Evolutionary conservation across 2,797 vertebrate genomes (phyloP), one percentile per base, ranked within the genome.

Genomic region (Anomalospiza imberbis): DNA sequence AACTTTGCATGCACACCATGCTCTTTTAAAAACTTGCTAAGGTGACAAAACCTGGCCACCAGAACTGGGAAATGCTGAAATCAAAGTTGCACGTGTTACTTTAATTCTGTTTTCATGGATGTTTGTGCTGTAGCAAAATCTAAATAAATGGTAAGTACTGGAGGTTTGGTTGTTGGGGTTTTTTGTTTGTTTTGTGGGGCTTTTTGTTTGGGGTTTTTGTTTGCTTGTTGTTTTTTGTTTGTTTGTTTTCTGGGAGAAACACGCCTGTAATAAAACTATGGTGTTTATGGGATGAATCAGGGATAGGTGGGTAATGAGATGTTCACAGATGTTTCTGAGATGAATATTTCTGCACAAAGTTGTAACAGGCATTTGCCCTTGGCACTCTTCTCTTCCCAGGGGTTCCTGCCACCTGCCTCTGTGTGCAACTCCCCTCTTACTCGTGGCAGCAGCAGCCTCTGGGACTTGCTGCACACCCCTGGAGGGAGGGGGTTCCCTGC

Each of bases 1-100:
- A 85, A 42, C 4, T 83, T 36, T 83, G 4, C 9, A 12, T 0
- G 0, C 42, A 21, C 14, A 21, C 24, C 54, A 1, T 38, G 20
- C 1, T 18, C 29, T 87, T 79, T 7, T 44, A 77, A 76, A 71
- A 8, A 17, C 17, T 21, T 19, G 18, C 34, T 60, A 67, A 79
- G 42, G 45, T 25, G 38, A 12, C 6, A 29, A 70, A 88, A 13
- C 22, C 32, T 40, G 47, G 22, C 18, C 3, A 9, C 9, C 12
- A 40, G 15, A 70, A 66, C 31, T 26, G 54, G 25, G 28, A 60
- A 80, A 45, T 40, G 9, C 22, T 85, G 66, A 88, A 75, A 62
- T 58, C 1, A 3, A 34, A 21, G 15, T 62, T 88, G 26, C 12
- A 8, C 0, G 0, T 61, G 13, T 32, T 63, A 38, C 21, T 79